These are phyloP conservation scores for Amphiura filiformis DNA, from an alignment of 35 echinoderm and acorn worm species.

Conservation along the genomic window DNA sequence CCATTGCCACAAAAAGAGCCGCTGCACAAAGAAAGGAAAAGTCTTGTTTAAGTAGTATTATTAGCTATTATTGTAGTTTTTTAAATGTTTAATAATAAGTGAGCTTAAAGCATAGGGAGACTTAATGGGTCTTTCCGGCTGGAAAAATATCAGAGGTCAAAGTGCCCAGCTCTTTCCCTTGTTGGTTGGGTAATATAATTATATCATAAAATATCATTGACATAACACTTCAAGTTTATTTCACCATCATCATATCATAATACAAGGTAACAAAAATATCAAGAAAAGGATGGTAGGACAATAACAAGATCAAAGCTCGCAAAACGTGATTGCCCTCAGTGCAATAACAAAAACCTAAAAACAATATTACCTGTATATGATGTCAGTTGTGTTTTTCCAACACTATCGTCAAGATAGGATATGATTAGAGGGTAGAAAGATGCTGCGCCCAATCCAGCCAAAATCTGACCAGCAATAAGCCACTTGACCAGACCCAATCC, in stretches of 20 bases:
- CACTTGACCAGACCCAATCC: background rate
- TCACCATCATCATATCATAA: too few relatives aligned
- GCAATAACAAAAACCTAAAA: too few relatives aligned
- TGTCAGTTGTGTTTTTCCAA: background rate
- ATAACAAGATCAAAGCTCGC: too few relatives aligned
- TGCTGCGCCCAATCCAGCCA: background rate
- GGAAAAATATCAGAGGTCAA: background rate
- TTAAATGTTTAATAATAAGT: background rate
- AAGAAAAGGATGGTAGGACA: too few relatives aligned
- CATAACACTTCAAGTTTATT: too few relatives aligned
- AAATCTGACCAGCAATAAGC: background rate
- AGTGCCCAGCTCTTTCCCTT: background rate
- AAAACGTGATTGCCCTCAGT: too few relatives aligned
- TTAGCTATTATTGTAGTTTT: background rate
- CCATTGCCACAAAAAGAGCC: slow-evolving; percentile 19
- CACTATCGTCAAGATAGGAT: background rate
- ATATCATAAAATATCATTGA: too few relatives aligned
- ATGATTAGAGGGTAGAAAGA: background rate
- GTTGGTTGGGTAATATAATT: background rate
- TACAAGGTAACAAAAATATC: too few relatives aligned
- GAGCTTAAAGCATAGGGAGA: background rate
- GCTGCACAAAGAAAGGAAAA: slow-evolving; percentile 15
- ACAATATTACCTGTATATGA: background rate
- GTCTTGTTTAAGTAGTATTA: background rate
- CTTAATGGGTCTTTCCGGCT: background rate